Evolutionary conservation across 1,140 invertebrate species (phyloP), one percentile per base, ranked within the genome.

Genomic region (Conopomorpha cramerella): DNA sequence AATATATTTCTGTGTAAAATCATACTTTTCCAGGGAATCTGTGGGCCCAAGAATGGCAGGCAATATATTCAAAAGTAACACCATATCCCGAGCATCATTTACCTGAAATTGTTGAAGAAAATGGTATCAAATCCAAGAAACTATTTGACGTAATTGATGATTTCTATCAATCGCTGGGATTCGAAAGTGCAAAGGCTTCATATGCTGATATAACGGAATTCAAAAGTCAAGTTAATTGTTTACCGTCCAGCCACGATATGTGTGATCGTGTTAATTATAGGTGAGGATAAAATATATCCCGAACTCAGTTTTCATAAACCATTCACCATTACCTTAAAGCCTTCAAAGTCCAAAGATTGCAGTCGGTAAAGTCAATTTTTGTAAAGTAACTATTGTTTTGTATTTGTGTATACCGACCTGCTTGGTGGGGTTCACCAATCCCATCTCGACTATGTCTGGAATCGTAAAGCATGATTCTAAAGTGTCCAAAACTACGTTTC

Each of bases 21-120:
- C n/a, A n/a, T n/a, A n/a, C n/a, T n/a, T n/a, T 78, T 65, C 16
- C 48, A 88, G 90, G 90, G 15, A 92, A 94, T 51, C 86, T 95
- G 82, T 94, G 91, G 91, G 88, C 88, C 1, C 90, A 95, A 66
- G 79, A 81, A 2, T 95, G 92, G 91, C 71, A 73, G 15, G 83
- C 88, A 41, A 81, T 93, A 16, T 84, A 81, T 28, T 78, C 88
- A 8, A 78, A 90, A 12, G 81, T 85, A 0, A 67, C 81, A 14
- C 86, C 90, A 0, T 91, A 81, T 67, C 84, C 85, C 0, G 76
- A 84, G 3, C 78, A 54, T 19, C 45, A 52, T 12, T 42, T 55
- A 33, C 51, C 56, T 3, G 48, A 38, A 12, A 13, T 63, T 11
- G 27, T 30, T 2, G 35, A 19, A 7, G 56, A 58, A 30, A 43